Conservation (phyloP, 2,113 vertebrate genomes). For the Aramus guarauna region DNA sequence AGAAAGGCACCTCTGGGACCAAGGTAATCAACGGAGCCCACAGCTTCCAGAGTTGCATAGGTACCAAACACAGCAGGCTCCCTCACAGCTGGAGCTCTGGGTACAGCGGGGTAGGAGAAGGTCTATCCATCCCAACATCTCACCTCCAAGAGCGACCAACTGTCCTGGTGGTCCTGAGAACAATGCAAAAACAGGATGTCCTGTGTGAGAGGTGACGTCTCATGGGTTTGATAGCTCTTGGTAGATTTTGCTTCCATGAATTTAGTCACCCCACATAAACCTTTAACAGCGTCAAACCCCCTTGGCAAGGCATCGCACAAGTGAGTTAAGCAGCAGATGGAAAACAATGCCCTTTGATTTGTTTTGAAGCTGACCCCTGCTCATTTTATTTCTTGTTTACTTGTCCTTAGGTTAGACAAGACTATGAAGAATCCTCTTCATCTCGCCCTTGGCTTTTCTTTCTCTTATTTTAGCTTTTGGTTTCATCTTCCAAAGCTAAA, state of each 20-base stretch:
- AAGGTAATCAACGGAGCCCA: conserved; percentile 47
- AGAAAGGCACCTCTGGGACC: conserved; percentile 68
- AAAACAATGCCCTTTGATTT: neutral
- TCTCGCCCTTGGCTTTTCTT: neutral
- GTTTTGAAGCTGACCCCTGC: neutral
- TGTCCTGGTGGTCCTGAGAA: neutral
- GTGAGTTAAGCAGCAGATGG: neutral
- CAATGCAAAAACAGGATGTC: neutral
- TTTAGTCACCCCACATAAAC: neutral
- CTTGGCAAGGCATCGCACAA: neutral
- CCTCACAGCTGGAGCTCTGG: neutral
- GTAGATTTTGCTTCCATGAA: neutral
- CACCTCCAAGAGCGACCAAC: neutral
- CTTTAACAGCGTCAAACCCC: neutral
- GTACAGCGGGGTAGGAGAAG: neutral
- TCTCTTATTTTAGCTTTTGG: neutral
- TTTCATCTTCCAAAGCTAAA: neutral
- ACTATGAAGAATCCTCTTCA: neutral
- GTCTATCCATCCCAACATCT: neutral
- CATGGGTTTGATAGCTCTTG: neutral
- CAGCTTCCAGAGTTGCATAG: neutral
- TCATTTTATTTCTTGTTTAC: neutral
- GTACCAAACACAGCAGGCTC: neutral
- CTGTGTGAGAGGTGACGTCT: neutral
- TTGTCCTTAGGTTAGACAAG: neutral